Percentiles rank a stretch among this genome's conserved stretches.
phyloP scores from a whole-genome alignment of 2,888 invertebrate species.

The Habrosyne pyritoides region DNA sequence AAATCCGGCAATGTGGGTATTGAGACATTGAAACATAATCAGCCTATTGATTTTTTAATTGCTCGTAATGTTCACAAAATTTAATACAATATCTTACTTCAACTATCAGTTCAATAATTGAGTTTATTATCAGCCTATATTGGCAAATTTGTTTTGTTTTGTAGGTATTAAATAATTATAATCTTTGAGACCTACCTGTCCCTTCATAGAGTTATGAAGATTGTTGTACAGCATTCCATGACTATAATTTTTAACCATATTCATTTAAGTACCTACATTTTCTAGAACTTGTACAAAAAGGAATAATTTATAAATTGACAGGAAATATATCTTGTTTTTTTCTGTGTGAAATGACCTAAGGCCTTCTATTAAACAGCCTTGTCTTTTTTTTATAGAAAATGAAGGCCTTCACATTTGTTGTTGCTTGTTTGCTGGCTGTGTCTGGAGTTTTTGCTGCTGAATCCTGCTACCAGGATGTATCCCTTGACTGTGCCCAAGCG shows the following conservation, averaged over 20 bases:
- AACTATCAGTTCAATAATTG: neutral
- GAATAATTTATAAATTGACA: too few species aligned
- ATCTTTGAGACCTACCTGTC: neutral
- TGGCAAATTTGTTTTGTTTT: neutral
- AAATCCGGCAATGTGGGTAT: neutral
- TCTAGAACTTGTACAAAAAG: too few species aligned
- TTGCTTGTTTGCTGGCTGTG: constrained; percentile 76
- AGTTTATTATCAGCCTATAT: neutral
- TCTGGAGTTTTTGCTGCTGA: constrained; percentile 79
- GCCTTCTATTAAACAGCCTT: neutral
- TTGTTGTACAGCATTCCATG: too few species aligned
- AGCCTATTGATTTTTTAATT: neutral
- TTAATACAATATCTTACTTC: neutral
- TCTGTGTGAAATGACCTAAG: neutral
- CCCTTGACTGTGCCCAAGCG: constrained; percentile 80
- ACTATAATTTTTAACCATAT: too few species aligned
- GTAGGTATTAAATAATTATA: neutral
- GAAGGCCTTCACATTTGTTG: constrained; percentile 81
- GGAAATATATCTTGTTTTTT: neutral
- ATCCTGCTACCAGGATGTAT: constrained; percentile 85
- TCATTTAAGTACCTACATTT: too few species aligned
- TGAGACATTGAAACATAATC: neutral
- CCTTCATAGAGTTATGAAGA: too few species aligned
- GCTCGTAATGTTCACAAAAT: neutral
- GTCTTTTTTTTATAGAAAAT: constrained; percentile 68